A percentile compares a stretch with the other conserved stretches of the same genome.
Conservation (phyloP, 2,797 vertebrate genomes). For the Bradypus variegatus region DNA sequence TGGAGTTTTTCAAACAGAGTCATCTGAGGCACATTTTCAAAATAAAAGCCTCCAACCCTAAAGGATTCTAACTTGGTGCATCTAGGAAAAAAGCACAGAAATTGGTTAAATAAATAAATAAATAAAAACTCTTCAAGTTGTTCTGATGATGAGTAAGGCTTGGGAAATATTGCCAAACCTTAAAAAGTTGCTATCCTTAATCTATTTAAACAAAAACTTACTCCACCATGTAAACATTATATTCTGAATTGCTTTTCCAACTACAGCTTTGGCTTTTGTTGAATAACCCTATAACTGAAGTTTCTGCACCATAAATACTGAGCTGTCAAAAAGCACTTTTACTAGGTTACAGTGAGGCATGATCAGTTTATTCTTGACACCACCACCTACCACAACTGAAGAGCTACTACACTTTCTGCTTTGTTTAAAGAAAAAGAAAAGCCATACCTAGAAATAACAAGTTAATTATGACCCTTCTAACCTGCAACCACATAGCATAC, state of each 20-base stretch:
- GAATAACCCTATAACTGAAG: not conserved
- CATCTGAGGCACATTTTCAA: not conserved
- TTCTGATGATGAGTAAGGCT: not conserved
- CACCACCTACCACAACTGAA: not conserved
- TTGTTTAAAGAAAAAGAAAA: not conserved
- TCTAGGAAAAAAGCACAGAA: not conserved
- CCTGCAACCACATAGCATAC: not conserved
- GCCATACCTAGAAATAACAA: not conserved
- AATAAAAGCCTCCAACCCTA: not conserved
- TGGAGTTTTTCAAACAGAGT: not conserved
- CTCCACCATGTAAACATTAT: not conserved
- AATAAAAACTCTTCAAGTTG: not conserved
- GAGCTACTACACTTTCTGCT: not conserved
- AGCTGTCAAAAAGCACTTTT: conserved; percentile 1
- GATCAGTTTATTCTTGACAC: not conserved
- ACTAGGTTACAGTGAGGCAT: not conserved
- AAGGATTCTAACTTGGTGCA: not conserved
- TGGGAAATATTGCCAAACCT: not conserved
- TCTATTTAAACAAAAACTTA: not conserved
- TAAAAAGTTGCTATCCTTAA: not conserved
- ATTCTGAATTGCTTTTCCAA: not conserved
- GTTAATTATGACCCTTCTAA: not conserved
- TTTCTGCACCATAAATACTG: not conserved
- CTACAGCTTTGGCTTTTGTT: not conserved
- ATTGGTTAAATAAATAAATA: not conserved